These are phyloP conservation scores for Scaptodrosophila lebanonensis DNA, from an alignment of 1,140 invertebrate species.

Conservation along the genomic window DNA sequence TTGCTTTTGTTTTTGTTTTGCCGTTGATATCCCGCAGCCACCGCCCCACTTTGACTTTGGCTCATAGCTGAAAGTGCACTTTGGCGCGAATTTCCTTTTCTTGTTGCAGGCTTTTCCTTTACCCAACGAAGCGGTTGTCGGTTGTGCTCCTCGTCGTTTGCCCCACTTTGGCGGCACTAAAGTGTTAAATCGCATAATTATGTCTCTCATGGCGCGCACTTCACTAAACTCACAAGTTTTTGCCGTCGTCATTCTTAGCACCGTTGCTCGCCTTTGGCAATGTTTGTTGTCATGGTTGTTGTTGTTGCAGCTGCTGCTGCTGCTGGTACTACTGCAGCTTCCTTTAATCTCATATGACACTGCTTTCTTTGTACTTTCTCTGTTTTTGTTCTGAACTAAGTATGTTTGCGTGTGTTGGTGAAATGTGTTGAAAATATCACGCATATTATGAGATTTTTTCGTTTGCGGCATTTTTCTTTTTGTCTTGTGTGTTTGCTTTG, in stretches of 20 bases:
- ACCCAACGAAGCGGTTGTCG: constrained; percentile 26
- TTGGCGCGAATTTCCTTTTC: constrained; percentile 66
- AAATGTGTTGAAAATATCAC: constrained; percentile 12
- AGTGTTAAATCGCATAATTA: constrained; percentile 75
- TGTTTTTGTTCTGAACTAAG: constrained; percentile 2
- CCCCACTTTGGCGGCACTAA: constrained; percentile 59
- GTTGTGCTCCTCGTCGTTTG: constrained; percentile 24
- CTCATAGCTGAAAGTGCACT: constrained; percentile 50
- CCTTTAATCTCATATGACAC: constrained; percentile 37
- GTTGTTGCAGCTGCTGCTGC: neutral
- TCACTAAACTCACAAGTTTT: constrained; percentile 67
- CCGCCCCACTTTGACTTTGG: constrained; percentile 46
- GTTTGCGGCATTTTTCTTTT: constrained; percentile 33
- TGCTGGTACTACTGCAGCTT: neutral
- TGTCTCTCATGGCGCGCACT: constrained; percentile 68
- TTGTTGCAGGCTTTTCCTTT: constrained; percentile 61
- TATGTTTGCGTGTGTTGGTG: neutral
- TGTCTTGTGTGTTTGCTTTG: constrained; percentile 44
- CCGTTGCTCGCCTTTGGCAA: constrained; percentile 33
- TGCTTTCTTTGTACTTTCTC: constrained; percentile 24
- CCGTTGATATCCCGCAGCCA: no score
- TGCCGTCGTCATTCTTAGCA: neutral
- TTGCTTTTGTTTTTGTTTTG: constrained; percentile 23
- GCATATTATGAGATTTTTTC: constrained; percentile 36
- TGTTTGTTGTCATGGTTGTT: constrained; percentile 23